These are phyloP conservation scores for Coryphaenoides rupestris DNA, from an alignment of 2,113 vertebrate genomes.

Conservation along the genomic window DNA sequence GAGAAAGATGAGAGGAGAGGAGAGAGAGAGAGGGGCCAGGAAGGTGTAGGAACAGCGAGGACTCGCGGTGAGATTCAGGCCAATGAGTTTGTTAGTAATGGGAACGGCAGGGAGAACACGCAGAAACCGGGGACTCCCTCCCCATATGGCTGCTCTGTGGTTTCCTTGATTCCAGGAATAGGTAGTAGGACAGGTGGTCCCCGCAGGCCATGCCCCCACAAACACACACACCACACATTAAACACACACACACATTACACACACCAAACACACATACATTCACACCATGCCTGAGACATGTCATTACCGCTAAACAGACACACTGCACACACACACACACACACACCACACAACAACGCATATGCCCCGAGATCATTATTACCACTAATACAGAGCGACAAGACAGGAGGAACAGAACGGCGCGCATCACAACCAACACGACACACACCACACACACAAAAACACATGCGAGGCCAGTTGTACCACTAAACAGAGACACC, in stretches of 20 bases:
- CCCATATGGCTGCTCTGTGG: constrained; percentile 45
- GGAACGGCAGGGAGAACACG: constrained; percentile 33
- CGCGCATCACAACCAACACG: too few species aligned
- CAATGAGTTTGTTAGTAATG: constrained; percentile 22
- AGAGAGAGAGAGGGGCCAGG: background rate
- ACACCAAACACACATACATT: too few species aligned
- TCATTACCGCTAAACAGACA: background rate
- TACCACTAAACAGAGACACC: background rate
- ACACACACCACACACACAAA: background rate
- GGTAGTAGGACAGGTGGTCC: constrained; percentile 60
- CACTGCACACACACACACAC: constrained; percentile 12
- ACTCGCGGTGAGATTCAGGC: constrained; percentile 27
- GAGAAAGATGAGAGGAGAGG: background rate
- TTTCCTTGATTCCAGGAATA: constrained; percentile 32
- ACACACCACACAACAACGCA: too few species aligned
- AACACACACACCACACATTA: constrained; percentile 30
- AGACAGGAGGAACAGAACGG: too few species aligned
- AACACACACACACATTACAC: too few species aligned
- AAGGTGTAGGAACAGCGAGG: background rate
- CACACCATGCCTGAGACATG: background rate
- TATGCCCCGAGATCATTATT: too few species aligned
- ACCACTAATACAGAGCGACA: too few species aligned
- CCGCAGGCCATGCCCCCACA: constrained; percentile 44
- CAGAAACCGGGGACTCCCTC: constrained; percentile 36
- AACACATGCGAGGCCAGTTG: background rate